Evolutionary conservation across 2,888 invertebrate genomes (phyloP), one percentile per base, ranked within the genome.

Genomic region (Holacanthella duospinosa): DNA sequence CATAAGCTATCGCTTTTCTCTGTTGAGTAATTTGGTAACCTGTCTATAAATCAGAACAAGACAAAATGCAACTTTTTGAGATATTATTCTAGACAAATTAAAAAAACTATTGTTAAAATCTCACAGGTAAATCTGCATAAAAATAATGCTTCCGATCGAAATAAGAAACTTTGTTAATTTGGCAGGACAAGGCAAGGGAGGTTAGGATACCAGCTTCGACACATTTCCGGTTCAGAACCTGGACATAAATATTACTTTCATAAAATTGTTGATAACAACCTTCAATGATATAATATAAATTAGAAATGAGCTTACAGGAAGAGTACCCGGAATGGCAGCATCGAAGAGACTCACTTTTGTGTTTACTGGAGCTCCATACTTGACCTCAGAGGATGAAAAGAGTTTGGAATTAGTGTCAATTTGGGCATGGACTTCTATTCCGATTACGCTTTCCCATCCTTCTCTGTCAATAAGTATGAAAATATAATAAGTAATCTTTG

Each of bases 101-200:
- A 66, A 55, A 59, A 70, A 61, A 56, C 24, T 16, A 55, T 28
- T 43, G 43, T 59, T 27, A 58, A 29, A 44, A 28, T 79, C 80
- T 80, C 80, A 89, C 89, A 21, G 99, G 99, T 75, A 95, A 82
- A 82, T 99, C 99, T 16, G 96, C 89, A 80, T 99, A 99, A 78
- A 97, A 99, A 76, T 99, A 99, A 80, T 99, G 99, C 78, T 99
- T 99, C 68, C 99, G 83, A 78, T 99, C 99, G 80, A 99, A 99
- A 75, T 82, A 83, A 0, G 95, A 96, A 28, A 87, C 81, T 75
- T 85, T 82, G 77, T 95, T 93, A 12, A 99, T 78, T 72, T 79
- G 80, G 74, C 95, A 96, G 43, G 88, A 86, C 21, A 99, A 79
- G 0, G 95, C 91, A 66, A 94, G 75, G 0, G 94, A 93, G 19